Evolutionary conservation across 2,888 invertebrate species (phyloP), one percentile per base, ranked within the genome.

Genomic region (Tipula helvola): DNA sequence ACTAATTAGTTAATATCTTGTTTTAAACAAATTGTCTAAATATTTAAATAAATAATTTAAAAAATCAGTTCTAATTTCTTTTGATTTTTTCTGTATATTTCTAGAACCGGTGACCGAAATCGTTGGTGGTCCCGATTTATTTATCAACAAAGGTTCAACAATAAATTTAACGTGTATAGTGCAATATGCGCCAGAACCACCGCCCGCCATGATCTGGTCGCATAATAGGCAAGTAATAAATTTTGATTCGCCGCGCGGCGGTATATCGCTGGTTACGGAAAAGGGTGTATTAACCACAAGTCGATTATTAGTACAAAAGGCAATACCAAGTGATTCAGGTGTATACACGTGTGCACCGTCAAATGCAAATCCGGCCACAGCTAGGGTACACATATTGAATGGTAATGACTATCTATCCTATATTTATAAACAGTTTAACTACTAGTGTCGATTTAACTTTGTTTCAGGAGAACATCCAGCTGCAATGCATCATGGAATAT

Each of bases 91-190:
- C 12, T 44, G 87, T 88, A 87, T 88, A 89, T 88, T 92, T 92
- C 39, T 92, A 97, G 96, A 97, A 90, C 96, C 96, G 87, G 94
- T 96, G 89, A 96, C 96, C 85, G 95, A 96, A 91, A 95, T 97
- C 89, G 92, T 95, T 89, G 96, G 97, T 52, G 96, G 96, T 84
- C 95, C 96, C 42, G 96, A 97, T 90, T 91, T 97, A 89, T 96
- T 95, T 92, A 96, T 97, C 91, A 96, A 97, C 92, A 95, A 95
- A 89, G 97, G 96, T 83, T 96, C 96, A 89, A 97, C 97, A 87
- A 97, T 97, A 92, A 97, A 97, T 92, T 92, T 97, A 89, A 97
- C 97, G 84, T 97, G 97, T 91, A 94, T 96, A 90, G 96, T 97
- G 87, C 94, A 94, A 90, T 96, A 95, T 90, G 96, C 96, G 36